Evolutionary conservation across 1,140 invertebrate species (phyloP), one percentile per base, ranked within the genome.

Genomic region (Zaprionus nigranus): DNA sequence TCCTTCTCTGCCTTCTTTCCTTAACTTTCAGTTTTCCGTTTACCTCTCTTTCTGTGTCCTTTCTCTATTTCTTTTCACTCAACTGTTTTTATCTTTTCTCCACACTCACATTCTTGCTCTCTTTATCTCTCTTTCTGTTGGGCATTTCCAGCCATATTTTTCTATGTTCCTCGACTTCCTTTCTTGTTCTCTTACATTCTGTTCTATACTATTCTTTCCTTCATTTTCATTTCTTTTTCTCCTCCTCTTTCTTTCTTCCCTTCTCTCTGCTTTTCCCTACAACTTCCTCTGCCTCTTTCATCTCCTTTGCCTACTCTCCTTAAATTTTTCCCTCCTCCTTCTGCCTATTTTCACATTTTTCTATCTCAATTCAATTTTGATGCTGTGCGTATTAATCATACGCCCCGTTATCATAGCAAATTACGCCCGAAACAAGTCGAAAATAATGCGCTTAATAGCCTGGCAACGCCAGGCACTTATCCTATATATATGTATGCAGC

Each of bases 381-480:
- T 24, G n/a, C 17, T 38, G 20, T 15, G 38, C 28, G 60, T 69
- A 69, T 80, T 78, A 73, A 72, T 67, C 78, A 79, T 68, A 68
- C 63, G 67, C 62, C 62, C 43, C 4, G 51, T 71, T 62, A 24
- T 15, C 46, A 43, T n/a, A 46, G 51, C 34, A 38, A 34, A 36
- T 51, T 49, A 49, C 11, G 22, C 0, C 17, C 4, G 24, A 61
- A 71, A 70, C n/a, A 65, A 65, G 7, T 34, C 17, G 9, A 54
- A 70, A 59, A 70, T 86, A 79, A 79, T 67, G 58, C 70, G 85
- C 68, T 84, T 81, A 71, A 70, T 57, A 75, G 71, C 85, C 53
- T 70, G 77, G 74, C 84, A 87, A 83, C 84, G 57, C 57, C 66
- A 78, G 49, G 54, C 69, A 75, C 34, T 62, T 64, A 36, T 24